These are phyloP conservation scores for Abrostola tripartita DNA, from an alignment of 2,888 invertebrate genomes.

Conservation along the genomic window DNA sequence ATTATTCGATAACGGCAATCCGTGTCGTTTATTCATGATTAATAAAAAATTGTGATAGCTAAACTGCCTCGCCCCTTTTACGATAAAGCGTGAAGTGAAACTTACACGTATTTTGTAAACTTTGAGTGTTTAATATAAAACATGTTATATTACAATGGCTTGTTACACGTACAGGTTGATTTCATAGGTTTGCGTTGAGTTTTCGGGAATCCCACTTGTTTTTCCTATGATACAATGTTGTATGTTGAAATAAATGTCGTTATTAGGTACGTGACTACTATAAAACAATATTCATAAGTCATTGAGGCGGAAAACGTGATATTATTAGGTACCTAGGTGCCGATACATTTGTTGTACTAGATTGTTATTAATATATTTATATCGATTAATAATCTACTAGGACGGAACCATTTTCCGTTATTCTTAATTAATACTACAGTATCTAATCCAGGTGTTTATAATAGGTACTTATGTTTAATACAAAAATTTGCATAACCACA, in stretches of 20 bases:
- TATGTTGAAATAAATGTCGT: constrained; percentile 27
- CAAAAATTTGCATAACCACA: constrained; percentile 57
- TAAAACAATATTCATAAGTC: constrained; percentile 51
- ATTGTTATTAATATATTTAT: constrained; percentile 3
- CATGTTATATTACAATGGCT: constrained; percentile 43
- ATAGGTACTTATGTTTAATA: constrained; percentile 41
- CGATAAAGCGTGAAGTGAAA: constrained; percentile 54
- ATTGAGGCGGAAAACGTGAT: constrained; percentile 59
- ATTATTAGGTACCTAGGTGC: constrained; percentile 46
- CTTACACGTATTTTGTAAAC: constrained; percentile 40
- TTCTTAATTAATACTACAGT: constrained; percentile 48
- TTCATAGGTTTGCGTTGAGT: constrained; percentile 19
- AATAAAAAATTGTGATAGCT: constrained; percentile 45
- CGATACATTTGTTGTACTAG: constrained; percentile 46
- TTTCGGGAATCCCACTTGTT: constrained; percentile 27
- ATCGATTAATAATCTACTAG: constrained; percentile 5
- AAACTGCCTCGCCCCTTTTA: constrained; percentile 52
- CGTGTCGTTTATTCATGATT: constrained; percentile 42
- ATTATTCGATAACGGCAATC: constrained; percentile 61
- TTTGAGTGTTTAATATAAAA: constrained; percentile 37
- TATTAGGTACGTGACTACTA: constrained; percentile 29
- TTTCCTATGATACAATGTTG: constrained; percentile 24
- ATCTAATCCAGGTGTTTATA: constrained; percentile 51
- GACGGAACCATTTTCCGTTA: constrained; percentile 33
- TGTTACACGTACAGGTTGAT: constrained; percentile 17